Percentiles rank a stretch among this genome's conserved stretches.
phyloP scores from a whole-genome alignment of 2,888 invertebrate genomes.

The Aleiodes alternator region DNA sequence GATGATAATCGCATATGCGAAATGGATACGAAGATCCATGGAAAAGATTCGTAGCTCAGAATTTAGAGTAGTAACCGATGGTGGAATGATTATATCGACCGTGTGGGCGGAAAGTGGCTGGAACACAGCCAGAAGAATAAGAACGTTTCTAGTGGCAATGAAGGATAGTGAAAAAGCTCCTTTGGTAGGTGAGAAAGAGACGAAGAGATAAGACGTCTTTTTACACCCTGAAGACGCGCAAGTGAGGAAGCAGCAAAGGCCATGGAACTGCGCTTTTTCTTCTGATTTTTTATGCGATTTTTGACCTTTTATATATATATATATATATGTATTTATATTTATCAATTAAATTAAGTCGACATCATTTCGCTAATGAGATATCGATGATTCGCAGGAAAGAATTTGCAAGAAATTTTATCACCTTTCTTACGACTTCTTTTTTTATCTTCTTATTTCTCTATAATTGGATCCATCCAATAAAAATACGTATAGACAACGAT shows the following conservation, averaged over 20 bases:
- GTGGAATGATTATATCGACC: conserved; percentile 70
- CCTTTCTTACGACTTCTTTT: not conserved
- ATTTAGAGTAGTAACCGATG: conserved; percentile 1
- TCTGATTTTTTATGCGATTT: conserved; percentile 17
- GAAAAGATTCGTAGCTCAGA: not conserved
- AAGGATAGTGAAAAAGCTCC: conserved; percentile 32
- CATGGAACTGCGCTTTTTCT: conserved; percentile 38
- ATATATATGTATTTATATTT: not conserved
- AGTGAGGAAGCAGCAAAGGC: conserved; percentile 43
- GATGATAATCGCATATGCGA: not conserved
- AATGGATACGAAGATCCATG: not conserved
- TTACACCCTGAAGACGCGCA: conserved; percentile 40
- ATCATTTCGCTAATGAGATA: not conserved
- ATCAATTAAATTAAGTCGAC: not conserved
- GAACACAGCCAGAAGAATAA: conserved; percentile 65
- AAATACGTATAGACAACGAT: conserved; percentile 29
- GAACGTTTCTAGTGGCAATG: conserved; percentile 34
- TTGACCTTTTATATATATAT: not conserved
- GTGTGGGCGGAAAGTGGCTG: conserved; percentile 70
- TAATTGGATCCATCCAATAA: conserved; percentile 29
- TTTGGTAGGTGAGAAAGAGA: conserved; percentile 38
- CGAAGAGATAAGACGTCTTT: conserved; percentile 43
- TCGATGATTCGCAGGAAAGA: not conserved
- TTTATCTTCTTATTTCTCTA: not conserved
- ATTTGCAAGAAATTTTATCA: not conserved